These are phyloP conservation scores for Agrochola lychnidis DNA, from an alignment of 2,888 invertebrate species.

Conservation along the genomic window DNA sequence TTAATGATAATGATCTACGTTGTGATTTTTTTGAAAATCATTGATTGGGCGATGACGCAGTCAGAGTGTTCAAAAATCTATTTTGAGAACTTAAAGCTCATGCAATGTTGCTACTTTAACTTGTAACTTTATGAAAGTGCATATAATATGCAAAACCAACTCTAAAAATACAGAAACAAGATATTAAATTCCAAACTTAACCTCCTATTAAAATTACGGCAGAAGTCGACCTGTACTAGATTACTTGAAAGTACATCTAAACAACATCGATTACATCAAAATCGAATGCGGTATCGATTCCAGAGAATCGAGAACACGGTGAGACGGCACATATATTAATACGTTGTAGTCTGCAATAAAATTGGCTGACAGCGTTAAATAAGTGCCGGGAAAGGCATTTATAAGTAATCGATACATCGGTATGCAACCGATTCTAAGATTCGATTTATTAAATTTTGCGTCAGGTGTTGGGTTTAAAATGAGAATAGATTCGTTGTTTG, in stretches of 20 bases:
- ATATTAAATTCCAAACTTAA: slow-evolving; percentile 51
- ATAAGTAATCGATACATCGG: slow-evolving; percentile 89
- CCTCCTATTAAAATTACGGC: slow-evolving; percentile 57
- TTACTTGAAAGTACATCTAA: slow-evolving; percentile 66
- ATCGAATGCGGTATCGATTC: slow-evolving; percentile 79
- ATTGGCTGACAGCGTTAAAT: slow-evolving; percentile 85
- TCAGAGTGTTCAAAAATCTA: no score
- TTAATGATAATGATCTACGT: no score
- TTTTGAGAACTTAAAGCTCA: background rate
- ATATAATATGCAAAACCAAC: slow-evolving; percentile 30
- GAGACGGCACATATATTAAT: slow-evolving; percentile 79
- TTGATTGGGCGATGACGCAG: no score
- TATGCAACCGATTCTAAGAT: slow-evolving; percentile 82
- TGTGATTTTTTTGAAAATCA: no score
- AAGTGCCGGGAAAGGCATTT: slow-evolving; percentile 85
- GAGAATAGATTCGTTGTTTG: slow-evolving; percentile 64
- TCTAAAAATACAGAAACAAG: slow-evolving; percentile 18
- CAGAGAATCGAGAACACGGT: slow-evolving; percentile 75
- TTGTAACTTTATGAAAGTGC: background rate
- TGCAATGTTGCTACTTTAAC: background rate
- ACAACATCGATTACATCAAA: slow-evolving; percentile 76
- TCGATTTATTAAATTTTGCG: slow-evolving; percentile 77
- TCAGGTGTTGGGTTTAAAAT: slow-evolving; percentile 66
- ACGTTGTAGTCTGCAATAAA: slow-evolving; percentile 79
- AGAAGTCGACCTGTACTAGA: slow-evolving; percentile 58